Percentiles rank a stretch among this genome's conserved stretches.
These are phyloP conservation scores for Nothobranchius furzeri DNA, from an alignment of 2,113 vertebrate species.

Conservation along the genomic window DNA sequence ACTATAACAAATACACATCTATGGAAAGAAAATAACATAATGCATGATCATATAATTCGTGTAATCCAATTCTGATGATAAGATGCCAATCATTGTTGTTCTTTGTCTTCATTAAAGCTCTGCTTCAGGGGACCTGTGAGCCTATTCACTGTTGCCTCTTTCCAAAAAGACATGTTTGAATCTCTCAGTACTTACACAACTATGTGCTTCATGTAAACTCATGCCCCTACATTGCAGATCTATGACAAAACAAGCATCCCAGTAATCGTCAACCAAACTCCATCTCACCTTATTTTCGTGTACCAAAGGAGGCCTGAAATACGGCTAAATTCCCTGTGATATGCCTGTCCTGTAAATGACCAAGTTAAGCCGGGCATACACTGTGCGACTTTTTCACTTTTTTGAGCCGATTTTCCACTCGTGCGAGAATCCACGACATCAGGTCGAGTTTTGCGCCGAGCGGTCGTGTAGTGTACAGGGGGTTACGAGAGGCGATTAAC, in stretches of 20 bases:
- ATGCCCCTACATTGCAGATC: not conserved
- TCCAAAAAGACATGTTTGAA: slow-evolving; percentile 9
- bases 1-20: not conserved
- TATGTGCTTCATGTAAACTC: slow-evolving; percentile 19
- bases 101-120: slow-evolving; percentile 3
- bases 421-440: too few relatives aligned
- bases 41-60: not conserved
- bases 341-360: slow-evolving; percentile 32
- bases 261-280: slow-evolving; percentile 16
- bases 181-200: not conserved
- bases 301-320: not conserved
- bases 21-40: not conserved
- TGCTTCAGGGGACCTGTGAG: slow-evolving; percentile 4
- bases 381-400: too few relatives aligned
- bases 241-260: slow-evolving; percentile 6
- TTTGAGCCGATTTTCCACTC: too few relatives aligned
- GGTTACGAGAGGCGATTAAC: too few relatives aligned
- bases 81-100: not conserved
- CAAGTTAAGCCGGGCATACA: not conserved
- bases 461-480: too few relatives aligned
- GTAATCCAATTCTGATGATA: not conserved
- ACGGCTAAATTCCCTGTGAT: slow-evolving; percentile 8
- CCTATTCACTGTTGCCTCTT: slow-evolving; percentile 4
- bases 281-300: not conserved
- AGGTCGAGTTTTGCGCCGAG: too few relatives aligned